phyloP scores from a whole-genome alignment of 2,888 invertebrate genomes.

The Aplocera efformata region DNA sequence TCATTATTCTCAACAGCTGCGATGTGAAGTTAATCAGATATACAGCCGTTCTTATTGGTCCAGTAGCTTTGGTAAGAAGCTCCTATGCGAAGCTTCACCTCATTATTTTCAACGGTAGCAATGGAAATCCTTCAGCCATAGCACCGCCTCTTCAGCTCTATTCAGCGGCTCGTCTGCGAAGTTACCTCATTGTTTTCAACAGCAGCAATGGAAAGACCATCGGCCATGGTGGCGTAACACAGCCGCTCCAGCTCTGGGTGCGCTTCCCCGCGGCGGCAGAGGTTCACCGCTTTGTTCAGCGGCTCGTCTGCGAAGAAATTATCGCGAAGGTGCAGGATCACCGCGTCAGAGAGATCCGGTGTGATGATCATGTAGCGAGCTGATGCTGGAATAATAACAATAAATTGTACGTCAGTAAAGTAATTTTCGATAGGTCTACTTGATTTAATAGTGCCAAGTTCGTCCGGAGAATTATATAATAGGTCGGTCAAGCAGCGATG shows the following conservation, averaged over 20 bases:
- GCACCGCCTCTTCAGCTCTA: too few relatives aligned
- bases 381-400: constrained; percentile 45
- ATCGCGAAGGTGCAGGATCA: constrained; percentile 85
- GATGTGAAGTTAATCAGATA: constrained; percentile 1
- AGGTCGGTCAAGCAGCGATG: too few relatives aligned
- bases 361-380: constrained; percentile 57
- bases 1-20: constrained; percentile 78
- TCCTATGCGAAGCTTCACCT: too few relatives aligned
- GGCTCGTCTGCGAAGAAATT: constrained; percentile 93
- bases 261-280: constrained; percentile 85
- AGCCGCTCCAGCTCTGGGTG: constrained; percentile 87
- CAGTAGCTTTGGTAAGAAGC: too few relatives aligned
- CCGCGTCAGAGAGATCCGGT: constrained; percentile 74
- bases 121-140: too few relatives aligned
- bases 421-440: too few relatives aligned
- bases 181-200: constrained; percentile 40
- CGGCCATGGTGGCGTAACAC: constrained; percentile 85
- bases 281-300: constrained; percentile 87
- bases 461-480: too few relatives aligned
- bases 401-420: too few relatives aligned
- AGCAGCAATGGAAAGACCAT: constrained; percentile 81
- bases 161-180: constrained; percentile 93
- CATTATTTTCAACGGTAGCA: too few relatives aligned
- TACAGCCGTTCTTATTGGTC: too few relatives aligned
- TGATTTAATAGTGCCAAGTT: too few relatives aligned